A percentile compares a stretch with the other conserved stretches of the same genome.
phyloP scores from a whole-genome alignment of 2,888 invertebrate species.

The Trichogramma dendrolimi region DNA sequence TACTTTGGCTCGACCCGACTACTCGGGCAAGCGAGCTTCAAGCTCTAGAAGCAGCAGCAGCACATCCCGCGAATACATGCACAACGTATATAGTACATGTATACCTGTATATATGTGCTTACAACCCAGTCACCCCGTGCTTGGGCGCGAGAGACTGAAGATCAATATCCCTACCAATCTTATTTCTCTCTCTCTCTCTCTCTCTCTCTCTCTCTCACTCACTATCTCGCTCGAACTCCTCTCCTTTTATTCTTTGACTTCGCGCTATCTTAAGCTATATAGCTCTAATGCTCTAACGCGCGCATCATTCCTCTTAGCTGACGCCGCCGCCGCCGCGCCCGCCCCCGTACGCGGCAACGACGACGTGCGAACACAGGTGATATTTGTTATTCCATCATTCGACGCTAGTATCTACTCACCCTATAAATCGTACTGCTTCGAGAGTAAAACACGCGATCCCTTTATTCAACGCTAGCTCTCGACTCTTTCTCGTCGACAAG shows the following conservation, averaged over 20 bases:
- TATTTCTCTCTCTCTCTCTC: conserved; percentile 37
- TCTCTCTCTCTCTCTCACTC: conserved; percentile 24
- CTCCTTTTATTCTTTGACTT: not conserved
- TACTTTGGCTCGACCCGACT: no score
- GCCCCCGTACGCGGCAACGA: no score
- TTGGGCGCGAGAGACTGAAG: conserved; percentile 26
- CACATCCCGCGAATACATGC: not conserved
- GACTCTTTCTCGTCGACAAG: no score
- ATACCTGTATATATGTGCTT: conserved; percentile 15
- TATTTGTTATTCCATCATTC: no score
- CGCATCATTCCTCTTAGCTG: not conserved
- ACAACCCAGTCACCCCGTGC: conserved; percentile 41
- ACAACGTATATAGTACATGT: not conserved
- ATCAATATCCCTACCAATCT: conserved; percentile 47
- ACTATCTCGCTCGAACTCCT: not conserved
- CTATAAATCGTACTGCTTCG: no score
- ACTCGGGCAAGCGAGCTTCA: no score
- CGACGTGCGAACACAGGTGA: no score
- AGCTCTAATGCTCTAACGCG: not conserved
- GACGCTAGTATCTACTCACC: no score
- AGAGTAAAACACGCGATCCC: no score
- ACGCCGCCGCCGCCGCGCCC: not conserved
- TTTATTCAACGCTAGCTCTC: no score
- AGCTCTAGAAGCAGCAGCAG: not conserved
- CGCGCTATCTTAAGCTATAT: not conserved